These are phyloP conservation scores for Capitella teleta DNA, from an alignment of 1,140 invertebrate genomes.

Conservation along the genomic window DNA sequence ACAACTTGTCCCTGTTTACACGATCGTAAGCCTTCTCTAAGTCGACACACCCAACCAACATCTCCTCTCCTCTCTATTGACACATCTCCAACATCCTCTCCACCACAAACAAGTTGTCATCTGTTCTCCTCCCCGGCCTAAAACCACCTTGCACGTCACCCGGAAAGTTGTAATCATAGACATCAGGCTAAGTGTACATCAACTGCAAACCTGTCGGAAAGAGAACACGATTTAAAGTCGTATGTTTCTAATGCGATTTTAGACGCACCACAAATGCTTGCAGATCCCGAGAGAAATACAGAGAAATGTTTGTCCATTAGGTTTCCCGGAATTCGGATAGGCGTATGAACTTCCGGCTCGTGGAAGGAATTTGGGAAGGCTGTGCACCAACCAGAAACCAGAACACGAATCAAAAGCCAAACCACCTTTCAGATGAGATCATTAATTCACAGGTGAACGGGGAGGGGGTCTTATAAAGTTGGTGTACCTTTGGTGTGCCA, in stretches of 20 bases:
- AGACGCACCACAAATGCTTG: constrained; percentile 49
- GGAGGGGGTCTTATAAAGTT: neutral
- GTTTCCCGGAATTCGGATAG: constrained; percentile 60
- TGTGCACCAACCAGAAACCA: constrained; percentile 84
- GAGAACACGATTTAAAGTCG: neutral
- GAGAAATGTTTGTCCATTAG: constrained; percentile 74
- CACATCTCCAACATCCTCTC: no score
- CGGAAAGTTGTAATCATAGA: constrained; percentile 54
- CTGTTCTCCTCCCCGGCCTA: no score
- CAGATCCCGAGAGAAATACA: constrained; percentile 61
- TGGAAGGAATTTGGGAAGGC: constrained; percentile 71
- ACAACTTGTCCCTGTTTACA: no score
- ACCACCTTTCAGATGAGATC: constrained; percentile 45
- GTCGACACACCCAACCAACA: no score
- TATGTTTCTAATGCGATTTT: neutral
- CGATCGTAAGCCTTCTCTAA: no score
- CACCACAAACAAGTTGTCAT: no score
- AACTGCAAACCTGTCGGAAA: constrained; percentile 46
- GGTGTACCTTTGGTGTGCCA: constrained; percentile 69
- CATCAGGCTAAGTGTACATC: constrained; percentile 61
- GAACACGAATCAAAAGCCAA: constrained; percentile 56
- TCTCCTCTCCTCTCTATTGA: no score
- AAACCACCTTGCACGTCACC: no score
- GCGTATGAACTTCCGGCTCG: constrained; percentile 49
- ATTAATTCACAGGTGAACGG: neutral